Evolutionary conservation across 2,888 invertebrate species (phyloP), one percentile per base, ranked within the genome.

Genomic region (Eupsilia transversa): DNA sequence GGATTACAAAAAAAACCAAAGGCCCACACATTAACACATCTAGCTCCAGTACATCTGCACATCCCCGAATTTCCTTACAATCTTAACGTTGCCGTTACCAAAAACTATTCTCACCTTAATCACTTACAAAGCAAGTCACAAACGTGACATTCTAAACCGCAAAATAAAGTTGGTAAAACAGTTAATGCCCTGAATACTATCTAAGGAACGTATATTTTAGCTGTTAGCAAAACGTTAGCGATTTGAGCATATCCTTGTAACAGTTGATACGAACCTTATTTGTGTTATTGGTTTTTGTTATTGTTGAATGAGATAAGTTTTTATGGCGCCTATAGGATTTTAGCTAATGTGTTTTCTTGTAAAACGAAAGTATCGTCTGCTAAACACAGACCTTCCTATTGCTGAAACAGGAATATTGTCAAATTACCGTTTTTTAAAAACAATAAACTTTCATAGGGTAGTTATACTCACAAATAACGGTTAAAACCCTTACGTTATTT

Each of bases 171-270:
- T 78, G 46, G 77, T 65, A 10, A 12, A 74, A 66, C 59, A 79
- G 81, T 86, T 84, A 86, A 88, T 84, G 76, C 87, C 46, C 71
- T 68, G 76, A 88, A 84, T 87, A 81, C 81, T 86, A 82, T 86
- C 85, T 77, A 61, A 79, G 57, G 79, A 84, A 81, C 79, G 84
- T 86, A 86, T 84, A 88, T 82, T 82, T 74, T 84, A 79, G 84
- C 79, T 81, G 86, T 86, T 86, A 87, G 88, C 84, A 81, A 86
- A 83, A 86, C 87, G 84, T 75, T 79, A 84, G 72, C 81, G 77
- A 79, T 86, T 88, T 78, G 74, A 72, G 56, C 38, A 85, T 85
- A 75, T 74, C 63, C 66, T 52, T 67, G 74, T 78, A 65, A 69
- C 60, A 59, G 56, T 82, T 67, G 83, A 73, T 72, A 63, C 23